A percentile compares a stretch with the other conserved stretches of the same genome.
Evolutionary conservation across 2,113 vertebrate genomes (phyloP).

Genomic region (Typhlomys cinereus): DNA sequence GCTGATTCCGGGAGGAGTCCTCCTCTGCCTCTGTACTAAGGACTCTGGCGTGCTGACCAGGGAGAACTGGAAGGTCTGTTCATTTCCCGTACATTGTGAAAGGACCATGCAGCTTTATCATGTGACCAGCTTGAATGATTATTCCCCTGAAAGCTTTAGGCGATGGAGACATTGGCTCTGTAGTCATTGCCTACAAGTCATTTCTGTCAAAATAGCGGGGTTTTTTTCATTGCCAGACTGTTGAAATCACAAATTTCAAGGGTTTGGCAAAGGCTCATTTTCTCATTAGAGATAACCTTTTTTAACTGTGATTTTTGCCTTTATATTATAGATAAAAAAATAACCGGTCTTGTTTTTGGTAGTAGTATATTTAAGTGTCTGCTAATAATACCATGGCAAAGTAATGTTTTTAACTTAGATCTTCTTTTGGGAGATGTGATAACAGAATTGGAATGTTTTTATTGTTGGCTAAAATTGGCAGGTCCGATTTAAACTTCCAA

Average conservation of each 20-base stretch:
- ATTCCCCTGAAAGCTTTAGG: constrained; percentile 47
- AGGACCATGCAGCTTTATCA: constrained; percentile 46
- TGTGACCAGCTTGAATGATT: constrained; percentile 45
- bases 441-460: not conserved
- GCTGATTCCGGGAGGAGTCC: not conserved
- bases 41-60: not conserved
- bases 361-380: not conserved
- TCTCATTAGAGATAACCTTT: constrained; percentile 58
- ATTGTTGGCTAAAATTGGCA: constrained; percentile 2
- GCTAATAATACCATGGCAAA: not conserved
- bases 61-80: constrained; percentile 34
- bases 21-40: constrained; percentile 11
- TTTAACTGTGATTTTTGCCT: constrained; percentile 43
- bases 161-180: constrained; percentile 46
- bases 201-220: constrained; percentile 50
- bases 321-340: not conserved
- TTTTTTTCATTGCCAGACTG: constrained; percentile 44
- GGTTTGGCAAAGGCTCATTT: constrained; percentile 49
- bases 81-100: constrained; percentile 61
- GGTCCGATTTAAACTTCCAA: not conserved
- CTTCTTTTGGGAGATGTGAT: not conserved
- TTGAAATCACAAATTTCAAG: constrained; percentile 62
- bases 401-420: not conserved
- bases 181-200: constrained; percentile 51
- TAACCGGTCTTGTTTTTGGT: constrained; percentile 47